These are phyloP conservation scores for Trachymyrmex cornetzi DNA, from an alignment of 1,140 invertebrate genomes.

Conservation along the genomic window DNA sequence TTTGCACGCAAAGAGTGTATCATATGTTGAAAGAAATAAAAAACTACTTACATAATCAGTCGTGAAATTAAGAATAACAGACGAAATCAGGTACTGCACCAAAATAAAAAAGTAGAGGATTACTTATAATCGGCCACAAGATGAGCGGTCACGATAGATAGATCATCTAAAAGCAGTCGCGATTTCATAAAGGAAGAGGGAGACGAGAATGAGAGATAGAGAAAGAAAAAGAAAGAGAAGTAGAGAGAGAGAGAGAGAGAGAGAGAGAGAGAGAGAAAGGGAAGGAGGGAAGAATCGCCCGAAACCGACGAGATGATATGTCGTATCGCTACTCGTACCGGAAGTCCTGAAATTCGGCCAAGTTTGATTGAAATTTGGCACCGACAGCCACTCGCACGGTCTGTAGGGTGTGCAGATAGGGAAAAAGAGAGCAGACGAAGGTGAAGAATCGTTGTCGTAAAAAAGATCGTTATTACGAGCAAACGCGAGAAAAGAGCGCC, in stretches of 20 bases:
- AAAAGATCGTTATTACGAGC: slow-evolving; percentile 62
- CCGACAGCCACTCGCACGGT: slow-evolving; percentile 52
- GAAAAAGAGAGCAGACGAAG: neutral
- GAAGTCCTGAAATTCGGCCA: slow-evolving; percentile 71
- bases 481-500: slow-evolving; percentile 56
- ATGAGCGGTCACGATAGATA: neutral
- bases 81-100: neutral
- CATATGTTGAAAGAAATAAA: neutral
- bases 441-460: slow-evolving; percentile 60
- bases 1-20: neutral
- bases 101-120: neutral
- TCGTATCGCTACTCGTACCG: slow-evolving; percentile 52
- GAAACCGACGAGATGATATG: slow-evolving; percentile 46
- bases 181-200: slow-evolving; percentile 28
- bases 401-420: neutral
- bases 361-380: slow-evolving; percentile 76
- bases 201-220: neutral
- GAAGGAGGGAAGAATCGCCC: slow-evolving; percentile 7
- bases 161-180: slow-evolving; percentile 5
- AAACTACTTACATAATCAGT: neutral
- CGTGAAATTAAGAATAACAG: neutral
- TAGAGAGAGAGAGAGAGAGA: neutral
- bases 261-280: neutral
- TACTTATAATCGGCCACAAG: slow-evolving; percentile 4
- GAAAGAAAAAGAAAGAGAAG: neutral